Percentiles rank a stretch among this genome's conserved stretches.
These are phyloP conservation scores for Arrhamphus sclerolepis DNA, from an alignment of 2,797 vertebrate genomes.

Conservation along the genomic window DNA sequence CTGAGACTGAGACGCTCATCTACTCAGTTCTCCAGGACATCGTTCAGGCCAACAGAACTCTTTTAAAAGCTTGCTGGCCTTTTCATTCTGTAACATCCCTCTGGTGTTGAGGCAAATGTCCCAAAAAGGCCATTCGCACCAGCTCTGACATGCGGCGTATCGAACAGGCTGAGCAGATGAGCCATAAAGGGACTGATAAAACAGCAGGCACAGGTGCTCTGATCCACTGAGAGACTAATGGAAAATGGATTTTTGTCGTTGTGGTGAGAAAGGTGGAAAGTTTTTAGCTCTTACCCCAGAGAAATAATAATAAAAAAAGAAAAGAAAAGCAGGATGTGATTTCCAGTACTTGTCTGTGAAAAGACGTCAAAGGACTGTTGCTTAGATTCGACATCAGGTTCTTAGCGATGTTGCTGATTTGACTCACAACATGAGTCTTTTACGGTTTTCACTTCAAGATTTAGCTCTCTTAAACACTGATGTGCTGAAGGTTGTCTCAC, in stretches of 20 bases:
- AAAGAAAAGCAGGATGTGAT: too few relatives aligned
- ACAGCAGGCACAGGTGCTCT: slow-evolving; percentile 26
- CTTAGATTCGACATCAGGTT: too few relatives aligned
- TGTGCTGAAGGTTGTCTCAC: too few relatives aligned
- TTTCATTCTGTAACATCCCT: slow-evolving; percentile 28
- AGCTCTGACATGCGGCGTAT: slow-evolving; percentile 26
- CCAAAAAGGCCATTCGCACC: slow-evolving; percentile 53
- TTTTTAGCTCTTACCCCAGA: not conserved
- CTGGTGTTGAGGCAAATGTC: slow-evolving; percentile 13
- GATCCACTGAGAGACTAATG: slow-evolving; percentile 13
- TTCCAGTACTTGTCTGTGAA: too few relatives aligned
- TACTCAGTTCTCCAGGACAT: slow-evolving; percentile 7
- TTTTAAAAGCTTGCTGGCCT: slow-evolving; percentile 4
- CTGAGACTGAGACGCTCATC: slow-evolving; percentile 1
- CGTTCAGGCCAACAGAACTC: not conserved
- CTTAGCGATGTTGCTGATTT: too few relatives aligned
- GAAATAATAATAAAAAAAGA: not conserved
- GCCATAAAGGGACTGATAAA: slow-evolving; percentile 47
- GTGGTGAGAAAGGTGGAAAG: not conserved
- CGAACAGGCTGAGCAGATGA: slow-evolving; percentile 26
- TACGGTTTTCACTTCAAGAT: too few relatives aligned
- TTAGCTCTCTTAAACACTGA: too few relatives aligned
- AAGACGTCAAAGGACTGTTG: too few relatives aligned
- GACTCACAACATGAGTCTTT: too few relatives aligned
- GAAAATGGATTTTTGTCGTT: slow-evolving; percentile 3